Evolutionary conservation across 2,888 invertebrate species (phyloP), one percentile per base, ranked within the genome.

Genomic region (Drosophila formosana): DNA sequence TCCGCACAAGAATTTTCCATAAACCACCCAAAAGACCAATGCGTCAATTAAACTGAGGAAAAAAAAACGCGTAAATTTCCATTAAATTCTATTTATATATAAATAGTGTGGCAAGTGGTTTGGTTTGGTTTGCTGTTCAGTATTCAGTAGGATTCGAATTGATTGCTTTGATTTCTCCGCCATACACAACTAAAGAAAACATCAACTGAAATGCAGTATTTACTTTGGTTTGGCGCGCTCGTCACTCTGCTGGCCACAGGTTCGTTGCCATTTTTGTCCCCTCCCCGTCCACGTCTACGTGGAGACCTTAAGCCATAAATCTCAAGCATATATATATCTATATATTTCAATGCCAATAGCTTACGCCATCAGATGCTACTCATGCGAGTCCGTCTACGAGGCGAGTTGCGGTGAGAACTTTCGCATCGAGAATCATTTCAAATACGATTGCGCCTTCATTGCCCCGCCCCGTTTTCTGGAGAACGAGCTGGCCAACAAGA

Each of bases 331-430:
- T 26, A 55, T 45, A 45, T 58, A 39, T 47, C 30, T 45, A 32
- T 56, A 26, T 39, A 53, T 66, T 72, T 66, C 79, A 85, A 80
- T 82, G 78, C 69, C 73, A 77, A 60, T 71, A 92, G 91, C 84
- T 60, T 82, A 78, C 63, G 91, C 91, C 75, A 90, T 92, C 69
- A 85, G 82, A 60, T 92, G 92, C 68, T 92, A 91, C 64, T 80
- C 89, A 61, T 92, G 92, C 69, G 92, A 92, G 72, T 92, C 92
- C 9, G 85, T 80, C 39, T 89, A 90, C 70, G 88, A 91, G 67
- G 26, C 79, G 34, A 87, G 84, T 58, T 91, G 91, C 55, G 91
- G 89, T 49, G 90, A 89, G 60, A 75, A 90, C 55, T 92, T 92
- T 72, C 80, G 87, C 18, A 53, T 73, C 50, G 90, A 91, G 52